These are phyloP conservation scores for Drosophila siamana DNA, from an alignment of 2,888 invertebrate genomes.

Conservation along the genomic window DNA sequence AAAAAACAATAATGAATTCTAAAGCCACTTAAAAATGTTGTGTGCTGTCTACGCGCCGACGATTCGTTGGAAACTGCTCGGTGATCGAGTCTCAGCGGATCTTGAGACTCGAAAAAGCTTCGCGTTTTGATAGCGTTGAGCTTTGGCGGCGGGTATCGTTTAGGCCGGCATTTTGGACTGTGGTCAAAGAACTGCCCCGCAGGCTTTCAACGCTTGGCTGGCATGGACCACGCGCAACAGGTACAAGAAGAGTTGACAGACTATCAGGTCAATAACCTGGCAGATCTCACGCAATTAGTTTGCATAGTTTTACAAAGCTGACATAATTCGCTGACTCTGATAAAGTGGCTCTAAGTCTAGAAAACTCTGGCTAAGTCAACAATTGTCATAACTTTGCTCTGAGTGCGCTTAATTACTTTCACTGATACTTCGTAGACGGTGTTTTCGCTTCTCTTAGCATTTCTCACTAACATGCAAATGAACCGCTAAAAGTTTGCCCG, in stretches of 20 bases:
- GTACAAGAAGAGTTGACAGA: not conserved
- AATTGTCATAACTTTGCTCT: constrained; percentile 5
- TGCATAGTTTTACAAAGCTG: constrained; percentile 12
- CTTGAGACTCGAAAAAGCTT: constrained; percentile 56
- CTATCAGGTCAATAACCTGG: constrained; percentile 53
- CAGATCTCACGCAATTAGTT: constrained; percentile 10
- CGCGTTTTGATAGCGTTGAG: constrained; percentile 30
- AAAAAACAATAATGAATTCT: not conserved
- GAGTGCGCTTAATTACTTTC: constrained; percentile 61
- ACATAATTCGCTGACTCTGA: constrained; percentile 2
- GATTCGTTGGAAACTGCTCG: constrained; percentile 63
- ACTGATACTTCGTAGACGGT: constrained; percentile 28
- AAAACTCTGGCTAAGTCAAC: not conserved
- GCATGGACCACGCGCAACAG: constrained; percentile 21
- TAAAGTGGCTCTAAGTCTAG: constrained; percentile 1
- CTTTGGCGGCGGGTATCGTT: constrained; percentile 41
- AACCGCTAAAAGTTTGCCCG: constrained; percentile 64
- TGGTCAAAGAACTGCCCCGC: constrained; percentile 58
- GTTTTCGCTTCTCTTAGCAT: constrained; percentile 27
- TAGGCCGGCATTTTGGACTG: constrained; percentile 10
- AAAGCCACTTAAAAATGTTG: constrained; percentile 11
- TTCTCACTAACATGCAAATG: constrained; percentile 65
- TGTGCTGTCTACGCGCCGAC: constrained; percentile 51
- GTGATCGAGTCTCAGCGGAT: constrained; percentile 14
- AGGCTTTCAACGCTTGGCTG: constrained; percentile 22